Base-by-base conservation (phyloP, 1,140 invertebrate species). In the Drosophila watanabei region DNA sequence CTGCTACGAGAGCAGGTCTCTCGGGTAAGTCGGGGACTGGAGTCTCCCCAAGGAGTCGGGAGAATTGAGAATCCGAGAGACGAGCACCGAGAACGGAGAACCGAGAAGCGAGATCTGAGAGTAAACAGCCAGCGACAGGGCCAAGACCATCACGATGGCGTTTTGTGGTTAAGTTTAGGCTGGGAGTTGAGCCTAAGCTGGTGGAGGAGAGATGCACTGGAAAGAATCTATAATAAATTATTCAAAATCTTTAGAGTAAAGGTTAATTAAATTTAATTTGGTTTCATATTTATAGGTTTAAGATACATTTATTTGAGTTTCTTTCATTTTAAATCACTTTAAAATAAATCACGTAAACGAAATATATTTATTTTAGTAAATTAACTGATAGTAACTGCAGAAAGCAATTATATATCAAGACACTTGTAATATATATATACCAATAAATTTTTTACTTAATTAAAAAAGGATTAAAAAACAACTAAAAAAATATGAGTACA, bases 131-230 rank as follows among this genome's bases (percentile, higher is more conserved):
- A 77, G 72, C 54, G 60, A 58, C 72, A 76, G 73, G 59, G 76
- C 68, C 75, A 79, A 79, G 48, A 80, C 61, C 66, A 64, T 59
- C 77, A 73, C 75, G 77, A 79, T 79, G 75, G 77, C 77, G 81
- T 85, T 88, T 89, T 89, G 85, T 86, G 85, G 78, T 70, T 89
- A 81, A 85, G 71, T 68, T 48, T 16, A 7, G 58, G 37, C 68
- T 73, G 56, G 56, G 71, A 73, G 69, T 33, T 56, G 39, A 14
- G n/a, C 8, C 33, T 20, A 39, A 43, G 49, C 49, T 20, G 28
- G 4, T 18, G 24, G 24, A 28, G 11, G 14, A 20, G 16, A 28
- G 6, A 1, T 39, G 24, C 63, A 71, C 49, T 7, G 9, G 18
- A 2, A 39, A 32, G 24, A 69, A 37, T 18, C 1, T 0, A 14